phyloP scores from a whole-genome alignment of 1,140 invertebrate genomes.

The Drosophila pandora region DNA sequence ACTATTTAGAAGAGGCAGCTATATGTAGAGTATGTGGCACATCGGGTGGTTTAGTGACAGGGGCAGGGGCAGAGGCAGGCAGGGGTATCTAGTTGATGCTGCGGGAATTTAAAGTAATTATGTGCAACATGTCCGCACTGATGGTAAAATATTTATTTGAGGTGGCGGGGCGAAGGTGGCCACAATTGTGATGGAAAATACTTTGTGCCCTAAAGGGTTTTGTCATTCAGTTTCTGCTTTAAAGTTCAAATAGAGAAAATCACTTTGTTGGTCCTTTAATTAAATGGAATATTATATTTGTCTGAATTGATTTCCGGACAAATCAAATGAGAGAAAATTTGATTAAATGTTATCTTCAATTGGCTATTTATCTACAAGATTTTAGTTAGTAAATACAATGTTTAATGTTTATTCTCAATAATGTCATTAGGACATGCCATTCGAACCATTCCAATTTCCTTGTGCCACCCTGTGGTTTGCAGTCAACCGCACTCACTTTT shows the following conservation, averaged over 20 bases:
- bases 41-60: neutral
- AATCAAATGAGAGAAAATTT: neutral
- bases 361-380: neutral
- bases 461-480: neutral
- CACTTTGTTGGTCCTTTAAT: no score
- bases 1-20: constrained; percentile 11
- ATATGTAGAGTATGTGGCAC: neutral
- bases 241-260: no score
- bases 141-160: neutral
- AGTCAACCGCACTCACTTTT: constrained; percentile 24
- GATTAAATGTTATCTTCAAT: neutral
- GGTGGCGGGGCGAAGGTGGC: neutral
- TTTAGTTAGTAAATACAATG: neutral
- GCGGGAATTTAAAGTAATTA: constrained; percentile 3
- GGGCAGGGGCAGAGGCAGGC: neutral
- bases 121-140: neutral
- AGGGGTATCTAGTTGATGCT: neutral
- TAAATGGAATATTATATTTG: neutral
- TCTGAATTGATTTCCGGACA: neutral
- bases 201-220: no score
- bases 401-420: constrained; percentile 1
- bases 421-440: constrained; percentile 18
- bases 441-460: no score
- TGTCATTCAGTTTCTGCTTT: no score
- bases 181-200: neutral